phyloP scores from a whole-genome alignment of 1,140 invertebrate species.

The Ceratina australensis region DNA sequence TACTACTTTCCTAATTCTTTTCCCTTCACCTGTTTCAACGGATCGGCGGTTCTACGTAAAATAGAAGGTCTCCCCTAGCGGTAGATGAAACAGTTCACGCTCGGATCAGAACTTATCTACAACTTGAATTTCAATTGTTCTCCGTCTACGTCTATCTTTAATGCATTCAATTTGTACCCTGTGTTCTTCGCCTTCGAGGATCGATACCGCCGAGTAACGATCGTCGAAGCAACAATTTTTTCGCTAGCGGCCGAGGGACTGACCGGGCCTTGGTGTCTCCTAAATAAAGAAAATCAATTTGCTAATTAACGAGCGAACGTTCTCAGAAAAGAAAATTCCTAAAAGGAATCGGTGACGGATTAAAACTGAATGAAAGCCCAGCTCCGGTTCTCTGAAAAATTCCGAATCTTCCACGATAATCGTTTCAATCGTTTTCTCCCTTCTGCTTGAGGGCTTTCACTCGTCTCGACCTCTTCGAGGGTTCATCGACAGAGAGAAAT shows the following conservation, averaged over 20 bases:
- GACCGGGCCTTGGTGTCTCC: background rate
- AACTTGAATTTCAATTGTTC: too few species aligned
- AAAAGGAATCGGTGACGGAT: background rate
- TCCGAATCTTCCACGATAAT: background rate
- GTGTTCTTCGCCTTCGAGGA: constrained; percentile 4
- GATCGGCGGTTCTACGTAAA: constrained; percentile 14
- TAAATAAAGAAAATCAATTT: background rate
- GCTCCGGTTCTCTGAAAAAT: background rate
- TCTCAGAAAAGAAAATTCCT: background rate
- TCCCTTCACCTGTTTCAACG: too few species aligned
- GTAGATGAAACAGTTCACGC: constrained; percentile 7
- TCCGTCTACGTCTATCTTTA: too few species aligned
- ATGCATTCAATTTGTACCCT: constrained; percentile 33
- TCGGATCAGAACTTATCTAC: background rate
- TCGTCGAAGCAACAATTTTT: constrained; percentile 9
- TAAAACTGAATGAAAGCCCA: background rate
- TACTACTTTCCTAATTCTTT: background rate
- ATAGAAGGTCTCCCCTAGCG: constrained; percentile 19
- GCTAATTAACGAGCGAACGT: background rate
- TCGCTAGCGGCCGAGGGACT: background rate
- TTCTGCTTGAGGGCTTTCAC: background rate
- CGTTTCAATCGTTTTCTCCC: background rate
- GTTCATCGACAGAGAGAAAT: constrained; percentile 6
- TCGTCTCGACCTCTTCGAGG: background rate
- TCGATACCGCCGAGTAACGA: too few species aligned